Evolutionary conservation across 2,113 vertebrate species (phyloP).

Genomic region (Pithys albifrons): DNA sequence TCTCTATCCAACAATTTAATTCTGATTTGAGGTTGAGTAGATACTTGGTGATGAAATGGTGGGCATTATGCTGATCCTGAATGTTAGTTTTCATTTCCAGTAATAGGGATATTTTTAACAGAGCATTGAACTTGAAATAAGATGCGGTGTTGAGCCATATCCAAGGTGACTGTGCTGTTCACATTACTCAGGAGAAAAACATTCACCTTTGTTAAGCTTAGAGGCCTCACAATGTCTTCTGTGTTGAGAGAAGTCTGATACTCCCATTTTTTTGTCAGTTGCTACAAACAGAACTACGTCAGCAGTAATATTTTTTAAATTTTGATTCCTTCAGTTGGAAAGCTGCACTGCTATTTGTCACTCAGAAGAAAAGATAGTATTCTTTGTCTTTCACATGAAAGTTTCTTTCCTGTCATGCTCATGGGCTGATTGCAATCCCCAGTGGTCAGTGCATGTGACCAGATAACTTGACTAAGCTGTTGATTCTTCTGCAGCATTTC

Average conservation of each 20-base stretch:
- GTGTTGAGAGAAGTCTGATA: not conserved
- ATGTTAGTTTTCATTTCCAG: not conserved
- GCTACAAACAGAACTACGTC: not conserved
- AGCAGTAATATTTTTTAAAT: not conserved
- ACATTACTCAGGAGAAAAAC: not conserved
- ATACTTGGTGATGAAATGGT: not conserved
- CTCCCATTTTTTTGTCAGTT: not conserved
- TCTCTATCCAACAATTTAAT: not conserved
- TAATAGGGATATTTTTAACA: not conserved
- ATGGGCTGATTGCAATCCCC: accelerated
- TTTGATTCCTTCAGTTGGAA: not conserved
- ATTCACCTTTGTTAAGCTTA: not conserved
- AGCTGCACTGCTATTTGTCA: not conserved
- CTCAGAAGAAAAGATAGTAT: not conserved
- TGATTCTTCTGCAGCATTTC: not conserved
- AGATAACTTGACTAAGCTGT: not conserved
- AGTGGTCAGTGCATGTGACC: not conserved
- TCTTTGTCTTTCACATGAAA: not conserved
- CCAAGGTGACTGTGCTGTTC: not conserved
- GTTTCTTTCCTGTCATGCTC: not conserved
- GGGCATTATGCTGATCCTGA: not conserved
- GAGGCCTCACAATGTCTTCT: not conserved
- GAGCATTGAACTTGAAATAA: not conserved
- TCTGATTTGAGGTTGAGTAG: not conserved
- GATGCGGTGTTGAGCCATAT: not conserved